These are phyloP conservation scores for Hyposmocoma kahamanoa DNA, from an alignment of 1,140 invertebrate genomes.

Conservation along the genomic window DNA sequence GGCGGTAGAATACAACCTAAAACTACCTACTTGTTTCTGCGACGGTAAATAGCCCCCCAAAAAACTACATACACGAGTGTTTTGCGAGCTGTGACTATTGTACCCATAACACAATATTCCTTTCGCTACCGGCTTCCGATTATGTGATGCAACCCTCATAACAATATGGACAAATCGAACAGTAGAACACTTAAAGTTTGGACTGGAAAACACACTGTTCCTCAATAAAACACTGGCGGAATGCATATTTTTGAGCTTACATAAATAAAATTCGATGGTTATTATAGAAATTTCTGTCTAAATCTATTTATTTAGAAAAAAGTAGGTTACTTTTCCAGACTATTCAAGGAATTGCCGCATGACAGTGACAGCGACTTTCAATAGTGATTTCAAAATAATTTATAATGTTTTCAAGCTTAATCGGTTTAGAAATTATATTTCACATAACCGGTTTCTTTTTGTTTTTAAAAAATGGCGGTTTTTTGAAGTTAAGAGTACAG, in stretches of 20 bases:
- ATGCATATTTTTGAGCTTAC: conserved; percentile 43
- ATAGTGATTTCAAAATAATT: too few relatives aligned
- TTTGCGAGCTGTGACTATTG: conserved; percentile 5
- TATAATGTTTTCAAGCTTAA: too few relatives aligned
- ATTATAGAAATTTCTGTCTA: background rate
- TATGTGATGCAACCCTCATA: conserved; percentile 58
- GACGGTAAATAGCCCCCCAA: conserved; percentile 17
- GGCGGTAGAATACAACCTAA: conserved; percentile 43
- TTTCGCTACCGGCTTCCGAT: conserved; percentile 24
- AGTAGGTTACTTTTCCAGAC: conserved; percentile 60
- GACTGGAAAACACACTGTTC: conserved; percentile 39
- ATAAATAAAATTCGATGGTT: conserved; percentile 3
- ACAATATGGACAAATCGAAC: conserved; percentile 37
- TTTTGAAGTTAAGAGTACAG: too few relatives aligned
- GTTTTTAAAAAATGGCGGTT: too few relatives aligned
- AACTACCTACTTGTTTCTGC: conserved; percentile 13
- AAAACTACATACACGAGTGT: conserved; percentile 32
- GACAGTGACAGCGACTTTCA: too few relatives aligned
- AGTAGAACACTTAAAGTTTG: conserved; percentile 37
- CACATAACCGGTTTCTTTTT: too few relatives aligned
- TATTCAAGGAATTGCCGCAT: too few relatives aligned
- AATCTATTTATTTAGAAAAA: conserved; percentile 29
- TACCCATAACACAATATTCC: conserved; percentile 9
- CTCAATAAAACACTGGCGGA: conserved; percentile 44
- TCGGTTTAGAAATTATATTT: too few relatives aligned